Evolutionary conservation across 1,140 invertebrate genomes (phyloP), one percentile per base, ranked within the genome.

Genomic region (Drosophila nigromelanica): DNA sequence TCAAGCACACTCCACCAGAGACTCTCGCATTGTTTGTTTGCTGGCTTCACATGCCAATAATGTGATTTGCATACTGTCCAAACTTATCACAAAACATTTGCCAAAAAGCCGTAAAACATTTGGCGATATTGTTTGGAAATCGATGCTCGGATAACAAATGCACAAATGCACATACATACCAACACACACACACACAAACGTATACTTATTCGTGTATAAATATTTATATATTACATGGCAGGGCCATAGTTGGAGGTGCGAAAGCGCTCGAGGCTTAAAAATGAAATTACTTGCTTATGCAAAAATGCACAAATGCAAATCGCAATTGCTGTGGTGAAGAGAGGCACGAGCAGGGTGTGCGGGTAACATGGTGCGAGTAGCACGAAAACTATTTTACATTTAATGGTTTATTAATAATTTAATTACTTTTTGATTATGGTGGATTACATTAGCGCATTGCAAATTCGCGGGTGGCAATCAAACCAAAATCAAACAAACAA

Each of bases 351-450:
- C 11, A 24, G 47, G n/a, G 10, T 4, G n/a, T 15, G 33, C 8
- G 12, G 18, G 56, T 45, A 21, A 45, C 27, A 35, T 15, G 30
- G 11, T 71, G 63, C 30, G 62, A 70, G 40, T 81, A 47, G 76
- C 58, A 87, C 79, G 67, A 79, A 81, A 82, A 82, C 71, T 87
- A 78, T 87, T 89, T 89, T 74, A 82, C 78, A 89, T 87, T 79
- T 87, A 87, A 87, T 87, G 82, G 82, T 82, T 87, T 87, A 87
- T 87, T 89, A 89, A 87, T 87, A 87, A 87, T 87, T 87, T 87
- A 87, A 87, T 87, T 87, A 87, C 82, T 87, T 82, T 87, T 87
- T 87, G 82, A 87, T 87, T 87, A 87, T 87, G 82, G 82, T 82
- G 69, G 82, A 78, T 87, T 82, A 77, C 83, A 87, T 87, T 82